phyloP scores from a whole-genome alignment of 2,797 vertebrate genomes.

The Ceyx erithaca region DNA sequence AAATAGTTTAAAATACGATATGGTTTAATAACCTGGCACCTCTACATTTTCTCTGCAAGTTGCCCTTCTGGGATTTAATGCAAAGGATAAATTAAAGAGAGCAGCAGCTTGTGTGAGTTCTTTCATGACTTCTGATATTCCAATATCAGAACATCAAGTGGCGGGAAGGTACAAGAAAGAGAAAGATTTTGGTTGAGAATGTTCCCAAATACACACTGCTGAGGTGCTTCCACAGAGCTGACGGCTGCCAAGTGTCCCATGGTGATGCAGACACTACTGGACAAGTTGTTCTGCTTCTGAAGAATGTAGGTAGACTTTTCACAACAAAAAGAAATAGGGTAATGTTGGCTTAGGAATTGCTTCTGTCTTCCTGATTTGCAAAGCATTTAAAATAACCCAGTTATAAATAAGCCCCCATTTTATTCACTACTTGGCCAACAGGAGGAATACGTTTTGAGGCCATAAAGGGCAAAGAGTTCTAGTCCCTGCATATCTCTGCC shows the following conservation, averaged over 20 bases:
- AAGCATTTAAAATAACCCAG: not conserved
- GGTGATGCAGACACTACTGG: not conserved
- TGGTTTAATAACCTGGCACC: not conserved
- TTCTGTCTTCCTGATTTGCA: not conserved
- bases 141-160: not conserved
- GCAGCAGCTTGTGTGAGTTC: not conserved
- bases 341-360: not conserved
- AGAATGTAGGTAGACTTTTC: not conserved
- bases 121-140: not conserved
- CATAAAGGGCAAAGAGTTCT: not conserved
- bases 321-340: not conserved
- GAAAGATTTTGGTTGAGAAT: not conserved
- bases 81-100: constrained; percentile 10
- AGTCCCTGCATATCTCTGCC: not conserved
- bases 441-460: not conserved
- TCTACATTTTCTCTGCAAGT: not conserved
- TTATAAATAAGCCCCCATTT: not conserved
- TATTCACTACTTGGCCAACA: not conserved
- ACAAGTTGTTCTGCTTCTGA: not conserved
- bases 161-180: not conserved
- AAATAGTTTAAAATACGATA: not conserved
- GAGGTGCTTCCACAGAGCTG: not conserved
- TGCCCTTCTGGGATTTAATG: not conserved
- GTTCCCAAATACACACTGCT: not conserved
- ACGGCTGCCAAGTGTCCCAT: not conserved